Evolutionary conservation across 1,140 invertebrate species (phyloP), one percentile per base, ranked within the genome.

Genomic region (Cydia pomonella): DNA sequence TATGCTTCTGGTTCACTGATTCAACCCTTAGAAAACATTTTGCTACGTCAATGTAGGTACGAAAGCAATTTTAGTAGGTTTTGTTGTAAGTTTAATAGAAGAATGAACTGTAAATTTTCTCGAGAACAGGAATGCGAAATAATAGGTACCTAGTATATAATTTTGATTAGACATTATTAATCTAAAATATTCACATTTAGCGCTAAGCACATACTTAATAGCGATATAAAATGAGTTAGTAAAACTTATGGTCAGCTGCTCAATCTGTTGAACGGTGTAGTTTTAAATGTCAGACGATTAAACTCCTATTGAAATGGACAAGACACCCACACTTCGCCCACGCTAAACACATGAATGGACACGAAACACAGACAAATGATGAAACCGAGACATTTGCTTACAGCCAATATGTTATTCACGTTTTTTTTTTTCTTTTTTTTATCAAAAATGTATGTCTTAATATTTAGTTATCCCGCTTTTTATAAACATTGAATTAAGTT

Each of bases 1-100:
- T 59, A 59, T 50, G 47, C n/a, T 50, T 50, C 47, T 16, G 53
- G 53, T 59, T 59, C 53, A 23, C 53, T 59, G 53, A 23, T 59
- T 53, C 50, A 53, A 16, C 50, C 18, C n/a, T 53, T 53, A 21
- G 50, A 53, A 18, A 53, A 53, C 50, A 53, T 53, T 59, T 59
- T 18, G 5, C 5, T 23, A 41, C 10, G 38, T 18, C 7, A 0
- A 59, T 59, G 3, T 13, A 33, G 2, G 16, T 50, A 4, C 23
- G 53, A 59, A 59, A 59, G 1, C 18, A 59, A 59, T 59, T 59
- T 21, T 53, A 53, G 53, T 50, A 44, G 41, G 16, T 5, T 50
- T 9, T 50, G 47, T 16, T n/a, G 5, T 50, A n/a, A 59, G 6
- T 21, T 18, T 21, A 23, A 21, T 59, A 59, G n/a, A 59, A 1